Evolutionary conservation across 30 jellyfish, hydroid and myxozoan genomes (phyloP).

Genomic region (Aurelia sp.): DNA sequence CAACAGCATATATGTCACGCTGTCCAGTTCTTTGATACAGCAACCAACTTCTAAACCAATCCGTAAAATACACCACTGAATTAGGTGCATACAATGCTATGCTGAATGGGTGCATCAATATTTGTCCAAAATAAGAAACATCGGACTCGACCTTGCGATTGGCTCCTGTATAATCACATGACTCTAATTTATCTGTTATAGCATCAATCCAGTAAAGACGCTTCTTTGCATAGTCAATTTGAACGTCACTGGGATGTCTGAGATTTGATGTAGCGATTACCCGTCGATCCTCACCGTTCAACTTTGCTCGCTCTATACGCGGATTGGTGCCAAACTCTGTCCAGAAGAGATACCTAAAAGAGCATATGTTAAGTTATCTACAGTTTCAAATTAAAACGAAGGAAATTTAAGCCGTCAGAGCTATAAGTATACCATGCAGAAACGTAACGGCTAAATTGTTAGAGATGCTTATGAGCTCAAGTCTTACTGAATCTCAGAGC

Average conservation of each 20-base stretch:
- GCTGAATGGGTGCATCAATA: conserved; percentile 72
- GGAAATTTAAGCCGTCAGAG: no score
- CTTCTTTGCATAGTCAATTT: conserved; percentile 67
- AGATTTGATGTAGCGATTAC: conserved; percentile 40
- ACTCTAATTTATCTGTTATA: conserved; percentile 54
- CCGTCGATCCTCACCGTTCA: conserved; percentile 76
- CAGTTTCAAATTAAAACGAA: no score
- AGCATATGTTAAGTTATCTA: no score
- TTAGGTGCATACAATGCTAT: conserved; percentile 51
- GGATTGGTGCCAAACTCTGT: conserved; percentile 78
- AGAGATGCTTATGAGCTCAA: no score
- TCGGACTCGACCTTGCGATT: conserved; percentile 40
- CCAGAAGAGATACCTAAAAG: conserved; percentile 82
- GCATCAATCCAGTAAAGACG: conserved; percentile 95
- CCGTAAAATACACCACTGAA: conserved; percentile 66
- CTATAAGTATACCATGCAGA: no score
- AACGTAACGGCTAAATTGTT: no score
- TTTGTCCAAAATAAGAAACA: conserved; percentile 18
- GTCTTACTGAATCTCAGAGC: no score
- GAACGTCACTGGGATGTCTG: conserved; percentile 77
- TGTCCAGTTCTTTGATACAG: neutral
- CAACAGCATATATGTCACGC: neutral
- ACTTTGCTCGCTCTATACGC: conserved; percentile 79
- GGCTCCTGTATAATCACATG: conserved; percentile 71
- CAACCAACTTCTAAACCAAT: conserved; percentile 73